Conservation (phyloP, 1,140 invertebrate species). For the Mercenaria mercenaria region DNA sequence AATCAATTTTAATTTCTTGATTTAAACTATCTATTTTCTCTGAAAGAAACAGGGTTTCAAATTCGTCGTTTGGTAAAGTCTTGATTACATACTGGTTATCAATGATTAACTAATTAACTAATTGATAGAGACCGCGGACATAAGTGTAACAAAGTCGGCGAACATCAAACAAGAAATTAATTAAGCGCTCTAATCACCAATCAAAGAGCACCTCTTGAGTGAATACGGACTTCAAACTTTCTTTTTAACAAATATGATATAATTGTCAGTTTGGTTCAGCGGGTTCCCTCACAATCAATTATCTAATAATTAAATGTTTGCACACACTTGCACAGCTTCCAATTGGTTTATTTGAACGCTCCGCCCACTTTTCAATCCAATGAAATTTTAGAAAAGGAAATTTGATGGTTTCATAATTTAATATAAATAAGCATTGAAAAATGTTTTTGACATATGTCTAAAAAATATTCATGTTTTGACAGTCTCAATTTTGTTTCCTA, state of each 20-base stretch:
- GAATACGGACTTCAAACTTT: constrained; percentile 26
- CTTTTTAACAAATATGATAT: not conserved
- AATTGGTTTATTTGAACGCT: constrained; percentile 55
- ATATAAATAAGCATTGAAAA: constrained; percentile 25
- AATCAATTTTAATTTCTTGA: too few relatives aligned
- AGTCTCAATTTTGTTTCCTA: too few relatives aligned
- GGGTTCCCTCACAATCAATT: constrained; percentile 33
- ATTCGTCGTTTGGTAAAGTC: too few relatives aligned
- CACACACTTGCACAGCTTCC: constrained; percentile 45
- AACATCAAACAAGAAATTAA: constrained; percentile 56
- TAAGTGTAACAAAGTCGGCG: constrained; percentile 60
- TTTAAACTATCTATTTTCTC: too few relatives aligned
- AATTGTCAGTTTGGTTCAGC: constrained; percentile 53
- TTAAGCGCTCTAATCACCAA: constrained; percentile 43
- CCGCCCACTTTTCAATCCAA: constrained; percentile 62
- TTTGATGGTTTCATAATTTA: constrained; percentile 1
- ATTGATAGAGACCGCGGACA: constrained; percentile 36
- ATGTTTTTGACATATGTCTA: not conserved
- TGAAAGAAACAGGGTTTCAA: too few relatives aligned
- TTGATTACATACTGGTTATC: not conserved
- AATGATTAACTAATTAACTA: constrained; percentile 62
- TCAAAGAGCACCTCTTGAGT: not conserved
- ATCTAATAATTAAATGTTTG: constrained; percentile 61
- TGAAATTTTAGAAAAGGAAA: constrained; percentile 43
- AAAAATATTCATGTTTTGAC: not conserved